phyloP scores from a whole-genome alignment of 2,888 invertebrate genomes.

The Galeopsomyia nigrocyanea region DNA sequence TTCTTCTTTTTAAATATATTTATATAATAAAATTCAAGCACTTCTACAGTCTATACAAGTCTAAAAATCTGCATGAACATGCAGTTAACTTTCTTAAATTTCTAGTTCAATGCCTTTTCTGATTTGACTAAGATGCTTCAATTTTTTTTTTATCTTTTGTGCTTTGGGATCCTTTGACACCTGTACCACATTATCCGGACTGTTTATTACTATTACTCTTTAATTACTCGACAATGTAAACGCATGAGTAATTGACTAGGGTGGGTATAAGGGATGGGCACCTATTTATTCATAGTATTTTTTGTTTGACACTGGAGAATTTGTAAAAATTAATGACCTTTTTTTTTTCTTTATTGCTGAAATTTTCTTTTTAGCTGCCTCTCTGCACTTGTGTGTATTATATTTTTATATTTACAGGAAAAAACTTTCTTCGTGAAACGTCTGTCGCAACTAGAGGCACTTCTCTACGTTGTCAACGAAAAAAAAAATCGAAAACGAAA shows the following conservation, averaged over 20 bases:
- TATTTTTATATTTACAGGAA: background rate
- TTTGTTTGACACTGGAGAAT: constrained; percentile 27
- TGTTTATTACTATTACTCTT: background rate
- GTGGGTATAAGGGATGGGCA: background rate
- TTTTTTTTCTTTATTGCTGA: constrained; percentile 30
- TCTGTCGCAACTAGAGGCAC: constrained; percentile 28
- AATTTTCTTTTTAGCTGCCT: constrained; percentile 19
- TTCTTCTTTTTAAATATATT: background rate
- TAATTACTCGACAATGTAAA: constrained; percentile 24
- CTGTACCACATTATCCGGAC: constrained; percentile 36
- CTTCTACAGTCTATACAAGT: constrained; percentile 37
- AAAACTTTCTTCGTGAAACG: too few relatives aligned
- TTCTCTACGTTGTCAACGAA: constrained; percentile 24
- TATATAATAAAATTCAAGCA: constrained; percentile 28
- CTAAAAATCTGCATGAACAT: constrained; percentile 30
- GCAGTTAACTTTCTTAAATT: constrained; percentile 39
- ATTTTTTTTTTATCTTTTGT: too few relatives aligned
- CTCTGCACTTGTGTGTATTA: constrained; percentile 16
- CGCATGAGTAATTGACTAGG: constrained; percentile 37
- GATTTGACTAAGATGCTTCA: constrained; percentile 19
- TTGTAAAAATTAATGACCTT: constrained; percentile 22
- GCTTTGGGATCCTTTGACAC: constrained; percentile 28
- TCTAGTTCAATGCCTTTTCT: constrained; percentile 20
- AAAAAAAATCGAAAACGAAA: constrained; percentile 9
- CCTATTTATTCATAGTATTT: constrained; percentile 1